Evolutionary conservation across 2,888 invertebrate genomes (phyloP), one percentile per base, ranked within the genome.

Genomic region (Ophion obscuratus): DNA sequence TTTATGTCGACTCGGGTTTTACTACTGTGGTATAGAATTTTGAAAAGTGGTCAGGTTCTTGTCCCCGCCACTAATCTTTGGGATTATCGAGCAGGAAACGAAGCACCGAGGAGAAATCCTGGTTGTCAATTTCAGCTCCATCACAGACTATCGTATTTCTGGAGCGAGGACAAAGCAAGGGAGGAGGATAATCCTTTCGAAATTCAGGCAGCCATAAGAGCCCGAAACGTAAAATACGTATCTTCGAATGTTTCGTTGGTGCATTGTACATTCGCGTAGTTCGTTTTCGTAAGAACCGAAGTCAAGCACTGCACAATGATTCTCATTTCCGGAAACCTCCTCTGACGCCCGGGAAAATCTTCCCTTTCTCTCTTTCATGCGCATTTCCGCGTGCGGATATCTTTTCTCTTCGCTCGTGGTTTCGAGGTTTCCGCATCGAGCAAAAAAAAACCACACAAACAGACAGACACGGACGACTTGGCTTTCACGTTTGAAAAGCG

Each of bases 231-330:
- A 24, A 9, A 67, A 57, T 20, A 71, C 14, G 11, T 10, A 40
- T 59, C 10, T 62, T 53, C 24, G 17, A 44, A 20, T 14, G 40
- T 17, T 57, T 36, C 57, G 27, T 10, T 17, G 31, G 20, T 27
- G 2, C 2, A 0, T 31, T 62, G 14, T 68, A 47, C 47, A 31
- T 9, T 14, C 10, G 27, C 31, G 57, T 67, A 80, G 53, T 64
- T 31, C 36, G 4, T 70, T 70, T 40, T 67, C 66, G 47, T 73
- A n/a, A 31, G 71, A 40, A 73, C 57, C 59, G 27, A 53, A 76
- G 66, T 62, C 73, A 81, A 73, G 71, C 71, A 31, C 47, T 78
- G 62, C 70, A 77, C 66, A 85, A 77, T 82, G 68, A 75, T 73
- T 68, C 74, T 68, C 83, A 75, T 83, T 79, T 57, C 75, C 75